phyloP scores from a whole-genome alignment of 2,888 invertebrate genomes.

The Amitus sp. region DNA sequence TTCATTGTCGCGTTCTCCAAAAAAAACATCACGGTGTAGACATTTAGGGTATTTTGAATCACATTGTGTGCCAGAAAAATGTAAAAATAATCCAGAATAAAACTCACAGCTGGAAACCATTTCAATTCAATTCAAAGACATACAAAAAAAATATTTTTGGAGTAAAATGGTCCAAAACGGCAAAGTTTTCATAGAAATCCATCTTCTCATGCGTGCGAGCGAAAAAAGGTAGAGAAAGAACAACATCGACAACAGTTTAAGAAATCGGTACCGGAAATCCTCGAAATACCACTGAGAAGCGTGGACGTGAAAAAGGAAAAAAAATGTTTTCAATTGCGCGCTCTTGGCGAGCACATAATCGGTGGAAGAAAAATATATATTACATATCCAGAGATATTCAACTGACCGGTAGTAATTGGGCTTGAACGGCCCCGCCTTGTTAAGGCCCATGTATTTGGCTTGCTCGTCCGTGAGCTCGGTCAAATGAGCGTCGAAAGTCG shows the following conservation, averaged over 20 bases:
- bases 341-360: conserved; percentile 7
- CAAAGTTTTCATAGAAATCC: no score
- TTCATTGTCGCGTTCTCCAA: no score
- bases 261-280: conserved; percentile 39
- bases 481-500: conserved; percentile 96
- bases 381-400: no score
- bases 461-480: conserved; percentile 97
- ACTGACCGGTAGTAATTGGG: conserved; percentile 96
- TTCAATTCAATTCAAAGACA: no score
- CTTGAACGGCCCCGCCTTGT: conserved; percentile 98
- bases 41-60: no score
- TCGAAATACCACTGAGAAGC: conserved; percentile 41
- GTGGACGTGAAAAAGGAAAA: conserved; percentile 34
- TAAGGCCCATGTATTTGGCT: conserved; percentile 96
- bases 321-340: conserved; percentile 33
- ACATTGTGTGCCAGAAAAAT: no score
- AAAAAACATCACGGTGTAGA: no score
- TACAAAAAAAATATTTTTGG: not conserved
- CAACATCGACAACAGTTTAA: conserved; percentile 23
- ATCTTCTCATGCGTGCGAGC: not conserved
- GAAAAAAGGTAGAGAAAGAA: conserved; percentile 10
- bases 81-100: no score
- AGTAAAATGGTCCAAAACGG: no score
- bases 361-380: no score
- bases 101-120: no score